These are phyloP conservation scores for Daktulosphaira vitifoliae DNA, from an alignment of 1,140 invertebrate genomes.

Conservation along the genomic window DNA sequence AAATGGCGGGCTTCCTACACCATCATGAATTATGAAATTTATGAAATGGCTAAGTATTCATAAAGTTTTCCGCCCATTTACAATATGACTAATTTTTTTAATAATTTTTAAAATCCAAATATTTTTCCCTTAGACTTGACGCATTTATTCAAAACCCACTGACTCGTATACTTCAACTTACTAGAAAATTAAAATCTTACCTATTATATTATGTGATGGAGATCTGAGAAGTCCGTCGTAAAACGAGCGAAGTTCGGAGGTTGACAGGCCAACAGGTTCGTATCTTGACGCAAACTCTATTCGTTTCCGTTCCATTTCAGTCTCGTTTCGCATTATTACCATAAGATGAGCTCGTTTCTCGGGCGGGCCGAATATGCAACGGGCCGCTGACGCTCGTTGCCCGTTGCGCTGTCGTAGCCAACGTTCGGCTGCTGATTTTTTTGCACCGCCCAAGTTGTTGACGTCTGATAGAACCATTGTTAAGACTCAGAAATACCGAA, in stretches of 20 bases:
- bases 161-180: background rate
- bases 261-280: slow-evolving; percentile 13
- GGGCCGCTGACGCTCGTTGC: background rate
- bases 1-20: too few species aligned
- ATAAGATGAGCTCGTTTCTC: slow-evolving; percentile 8
- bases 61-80: too few species aligned
- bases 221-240: slow-evolving; percentile 2
- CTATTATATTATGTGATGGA: background rate
- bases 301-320: slow-evolving; percentile 13
- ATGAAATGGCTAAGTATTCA: too few species aligned
- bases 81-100: too few species aligned
- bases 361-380: slow-evolving; percentile 26
- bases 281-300: slow-evolving; percentile 8
- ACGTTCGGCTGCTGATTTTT: background rate
- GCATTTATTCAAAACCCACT: too few species aligned
- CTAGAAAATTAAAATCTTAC: too few species aligned
- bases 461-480: slow-evolving; percentile 16
- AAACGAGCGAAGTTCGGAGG: background rate
- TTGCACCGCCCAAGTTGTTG: background rate
- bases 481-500: too few species aligned
- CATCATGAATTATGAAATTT: too few species aligned
- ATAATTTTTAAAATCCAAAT: too few species aligned
- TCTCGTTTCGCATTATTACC: slow-evolving; percentile 12
- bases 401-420: slow-evolving; percentile 22
- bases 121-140: too few species aligned